Percentiles rank a stretch among this genome's conserved stretches.
phyloP scores from a whole-genome alignment of 2,888 invertebrate species.

The Amphipyra berbera region DNA sequence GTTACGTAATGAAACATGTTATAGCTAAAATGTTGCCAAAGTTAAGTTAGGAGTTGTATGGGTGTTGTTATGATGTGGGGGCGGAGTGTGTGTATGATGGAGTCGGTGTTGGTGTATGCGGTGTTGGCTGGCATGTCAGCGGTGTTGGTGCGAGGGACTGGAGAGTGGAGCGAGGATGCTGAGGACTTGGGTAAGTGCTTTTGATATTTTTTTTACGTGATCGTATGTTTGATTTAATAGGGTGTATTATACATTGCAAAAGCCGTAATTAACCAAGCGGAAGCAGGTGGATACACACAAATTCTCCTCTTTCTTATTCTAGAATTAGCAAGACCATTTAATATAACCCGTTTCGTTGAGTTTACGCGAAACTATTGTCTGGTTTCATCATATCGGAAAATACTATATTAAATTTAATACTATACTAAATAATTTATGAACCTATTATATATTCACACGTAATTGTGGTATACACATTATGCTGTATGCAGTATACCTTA shows the following conservation, averaged over 20 bases:
- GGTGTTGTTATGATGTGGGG: conserved; percentile 56
- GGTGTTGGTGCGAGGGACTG: conserved; percentile 76
- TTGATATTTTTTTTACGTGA: neutral
- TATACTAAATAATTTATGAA: too few species aligned
- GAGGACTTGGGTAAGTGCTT: conserved; percentile 83
- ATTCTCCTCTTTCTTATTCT: neutral
- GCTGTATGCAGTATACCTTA: too few species aligned
- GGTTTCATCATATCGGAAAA: too few species aligned
- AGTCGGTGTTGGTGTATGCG: conserved; percentile 67
- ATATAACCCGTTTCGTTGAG: too few species aligned
- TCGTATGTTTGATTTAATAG: neutral
- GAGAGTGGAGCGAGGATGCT: conserved; percentile 87
- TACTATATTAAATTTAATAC: too few species aligned
- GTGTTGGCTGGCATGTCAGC: conserved; percentile 71
- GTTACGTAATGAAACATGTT: conserved; percentile 41
- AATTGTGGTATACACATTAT: too few species aligned
- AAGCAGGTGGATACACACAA: too few species aligned
- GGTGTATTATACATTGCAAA: too few species aligned
- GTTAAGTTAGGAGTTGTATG: conserved; percentile 52
- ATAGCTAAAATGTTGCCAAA: conserved; percentile 60
- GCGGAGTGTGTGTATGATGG: conserved; percentile 62
- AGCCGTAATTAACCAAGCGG: too few species aligned
- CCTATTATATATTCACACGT: too few species aligned
- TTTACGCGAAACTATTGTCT: too few species aligned
- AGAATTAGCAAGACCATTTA: too few species aligned